Evolutionary conservation across 2,113 vertebrate genomes (phyloP), one percentile per base, ranked within the genome.

Genomic region (Callaeas wilsoni): DNA sequence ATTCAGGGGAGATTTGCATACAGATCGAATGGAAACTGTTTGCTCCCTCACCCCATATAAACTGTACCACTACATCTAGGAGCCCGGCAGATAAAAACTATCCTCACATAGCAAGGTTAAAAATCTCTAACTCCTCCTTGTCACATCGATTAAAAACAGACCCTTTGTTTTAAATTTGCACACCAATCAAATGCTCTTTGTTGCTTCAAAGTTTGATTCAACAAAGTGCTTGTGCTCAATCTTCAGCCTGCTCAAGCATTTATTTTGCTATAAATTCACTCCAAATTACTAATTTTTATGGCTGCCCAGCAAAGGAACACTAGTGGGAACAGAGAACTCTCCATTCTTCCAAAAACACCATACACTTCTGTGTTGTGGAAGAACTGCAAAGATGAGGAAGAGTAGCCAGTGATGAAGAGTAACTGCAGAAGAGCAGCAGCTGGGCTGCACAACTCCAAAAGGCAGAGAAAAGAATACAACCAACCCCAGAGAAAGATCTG

Each of bases 61-160:
- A 79, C 70, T 32, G 65, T 67, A 94, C 89, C 83, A 84, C 87
- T 77, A 55, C 29, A 70, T 32, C 80, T 82, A n/a, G 42, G 17
- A 90, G 80, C 86, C 83, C 87, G 80, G 49, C 79, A 93, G 37
- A 70, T 26, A 89, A 90, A 89, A 94, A 79, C 26, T 30, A 86
- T 64, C 84, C 92, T 55, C 35, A 69, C 1, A 1, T 10, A 90
- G 55, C 91, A 92, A 83, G 80, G 69, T 78, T 44, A 82, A 92
- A 95, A 94, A 29, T 30, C 20, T 64, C 57, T 60, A 84, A 52
- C 33, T 59, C 21, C 23, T 84, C 29, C 9, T 59, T 23, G 41
- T 60, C 60, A 42, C 50, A 63, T 0, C 10, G 21, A 74, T 67
- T 50, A 70, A 83, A 89, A 88, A 18, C 63, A 79, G 41, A 32